Evolutionary conservation across 2,113 vertebrate species (phyloP).

Genomic region (Leucoraja erinaceus): DNA sequence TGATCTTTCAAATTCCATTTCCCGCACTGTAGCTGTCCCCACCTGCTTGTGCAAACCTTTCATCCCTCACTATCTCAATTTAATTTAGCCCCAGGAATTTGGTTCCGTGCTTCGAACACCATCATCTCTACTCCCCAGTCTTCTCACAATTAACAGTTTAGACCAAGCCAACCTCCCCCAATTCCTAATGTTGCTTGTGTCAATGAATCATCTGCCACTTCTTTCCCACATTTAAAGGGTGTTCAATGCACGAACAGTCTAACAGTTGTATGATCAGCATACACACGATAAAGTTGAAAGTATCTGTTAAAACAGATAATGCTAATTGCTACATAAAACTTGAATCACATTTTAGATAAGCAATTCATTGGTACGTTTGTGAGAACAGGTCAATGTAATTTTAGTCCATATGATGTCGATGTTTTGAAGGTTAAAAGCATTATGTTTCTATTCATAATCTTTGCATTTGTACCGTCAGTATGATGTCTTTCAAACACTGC

Average conservation of each 20-base stretch:
- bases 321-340: not conserved
- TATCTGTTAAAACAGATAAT: not conserved
- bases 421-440: conserved; percentile 16
- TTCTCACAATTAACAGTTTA: not conserved
- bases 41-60: not conserved
- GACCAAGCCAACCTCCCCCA: not conserved
- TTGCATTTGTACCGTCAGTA: not conserved
- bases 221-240: not conserved
- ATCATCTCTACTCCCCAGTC: not conserved
- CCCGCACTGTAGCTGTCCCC: not conserved
- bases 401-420: not conserved
- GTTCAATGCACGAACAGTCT: not conserved
- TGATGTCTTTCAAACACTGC: conserved; percentile 6
- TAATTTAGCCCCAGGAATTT: not conserved
- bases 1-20: not conserved
- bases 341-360: conserved; percentile 2
- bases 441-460: conserved; percentile 17
- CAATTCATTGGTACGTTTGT: not conserved
- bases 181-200: not conserved
- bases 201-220: not conserved
- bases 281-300: not conserved
- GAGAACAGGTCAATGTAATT: not conserved
- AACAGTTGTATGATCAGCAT: not conserved
- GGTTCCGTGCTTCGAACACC: too few species aligned
- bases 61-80: not conserved